Percentiles rank a stretch among this genome's conserved stretches.
phyloP scores from a whole-genome alignment of 2,888 invertebrate genomes.

The Sminthurides aquaticus region DNA sequence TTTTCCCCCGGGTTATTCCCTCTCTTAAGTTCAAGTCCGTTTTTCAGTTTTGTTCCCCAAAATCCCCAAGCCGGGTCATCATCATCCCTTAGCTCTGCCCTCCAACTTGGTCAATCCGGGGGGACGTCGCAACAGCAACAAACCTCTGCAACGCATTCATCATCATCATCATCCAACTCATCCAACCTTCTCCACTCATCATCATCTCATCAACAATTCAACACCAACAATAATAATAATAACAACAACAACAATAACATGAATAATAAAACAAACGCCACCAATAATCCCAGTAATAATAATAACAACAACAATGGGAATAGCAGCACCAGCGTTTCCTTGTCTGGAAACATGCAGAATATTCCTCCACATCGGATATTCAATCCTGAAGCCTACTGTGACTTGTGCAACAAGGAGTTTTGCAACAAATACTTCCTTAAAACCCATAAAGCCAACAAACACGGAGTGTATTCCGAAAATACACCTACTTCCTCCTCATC shows the following conservation, averaged over 20 bases:
- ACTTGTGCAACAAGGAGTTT: slow-evolving; percentile 95
- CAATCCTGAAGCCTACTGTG: slow-evolving; percentile 94
- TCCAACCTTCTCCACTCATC: slow-evolving; percentile 20
- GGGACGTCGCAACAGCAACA: slow-evolving; percentile 13
- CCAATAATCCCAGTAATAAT: slow-evolving; percentile 2
- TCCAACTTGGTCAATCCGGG: background rate
- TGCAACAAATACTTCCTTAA: slow-evolving; percentile 97
- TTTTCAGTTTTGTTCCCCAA: slow-evolving; percentile 34
- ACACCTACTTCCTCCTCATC: slow-evolving; percentile 35
- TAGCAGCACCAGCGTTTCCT: slow-evolving; percentile 6
- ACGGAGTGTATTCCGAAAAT: slow-evolving; percentile 73
- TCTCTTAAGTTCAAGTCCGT: slow-evolving; percentile 35
- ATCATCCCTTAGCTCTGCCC: background rate
- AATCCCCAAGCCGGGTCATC: slow-evolving; percentile 20
- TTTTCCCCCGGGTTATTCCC: slow-evolving; percentile 40
- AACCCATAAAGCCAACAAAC: slow-evolving; percentile 95
- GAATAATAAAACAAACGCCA: background rate
- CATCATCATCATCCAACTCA: slow-evolving; percentile 27
- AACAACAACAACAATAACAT: slow-evolving; percentile 10
- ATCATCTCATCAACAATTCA: slow-evolving; percentile 26
- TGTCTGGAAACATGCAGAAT: slow-evolving; percentile 23
- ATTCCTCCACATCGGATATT: slow-evolving; percentile 60
- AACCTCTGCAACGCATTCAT: slow-evolving; percentile 10
- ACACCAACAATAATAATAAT: slow-evolving; percentile 4
- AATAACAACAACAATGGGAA: slow-evolving; percentile 1